Evolutionary conservation across 2,797 vertebrate genomes (phyloP).

Genomic region (Betta splendens): DNA sequence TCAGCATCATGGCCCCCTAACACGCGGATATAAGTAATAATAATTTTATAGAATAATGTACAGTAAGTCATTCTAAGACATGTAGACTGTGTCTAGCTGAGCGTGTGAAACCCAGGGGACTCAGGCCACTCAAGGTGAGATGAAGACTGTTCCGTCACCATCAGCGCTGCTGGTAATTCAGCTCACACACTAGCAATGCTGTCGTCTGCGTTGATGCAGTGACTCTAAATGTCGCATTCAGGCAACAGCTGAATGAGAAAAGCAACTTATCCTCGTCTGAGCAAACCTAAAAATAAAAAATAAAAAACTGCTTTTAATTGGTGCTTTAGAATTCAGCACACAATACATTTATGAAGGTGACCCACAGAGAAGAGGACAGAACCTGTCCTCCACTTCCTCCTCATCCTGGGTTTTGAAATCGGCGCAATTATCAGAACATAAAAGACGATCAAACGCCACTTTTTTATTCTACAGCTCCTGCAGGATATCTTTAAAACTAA

Average conservation of each 20-base stretch:
- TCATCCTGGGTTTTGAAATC: not conserved
- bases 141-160: conserved; percentile 52
- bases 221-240: conserved; percentile 4
- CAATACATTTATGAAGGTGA: conserved; percentile 8
- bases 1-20: conserved; percentile 78
- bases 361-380: conserved; percentile 1
- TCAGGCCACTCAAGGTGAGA: conserved; percentile 46
- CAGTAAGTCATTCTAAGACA: conserved; percentile 81
- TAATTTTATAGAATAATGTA: too few species aligned
- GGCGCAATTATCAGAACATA: conserved; percentile 1
- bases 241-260: conserved; percentile 1
- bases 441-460: not conserved
- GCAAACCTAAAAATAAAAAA: not conserved
- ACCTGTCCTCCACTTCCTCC: not conserved
- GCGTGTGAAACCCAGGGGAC: conserved; percentile 45
- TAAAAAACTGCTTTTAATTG: not conserved
- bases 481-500: not conserved
- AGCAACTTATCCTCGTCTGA: not conserved
- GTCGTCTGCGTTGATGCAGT: not conserved
- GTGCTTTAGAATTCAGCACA: too few species aligned
- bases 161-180: conserved; percentile 4
- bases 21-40: conserved; percentile 66
- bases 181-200: conserved; percentile 15
- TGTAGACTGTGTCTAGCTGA: conserved; percentile 68
- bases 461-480: not conserved